These are phyloP conservation scores for Microchirus variegatus DNA, from an alignment of 2,797 vertebrate genomes.

Conservation along the genomic window DNA sequence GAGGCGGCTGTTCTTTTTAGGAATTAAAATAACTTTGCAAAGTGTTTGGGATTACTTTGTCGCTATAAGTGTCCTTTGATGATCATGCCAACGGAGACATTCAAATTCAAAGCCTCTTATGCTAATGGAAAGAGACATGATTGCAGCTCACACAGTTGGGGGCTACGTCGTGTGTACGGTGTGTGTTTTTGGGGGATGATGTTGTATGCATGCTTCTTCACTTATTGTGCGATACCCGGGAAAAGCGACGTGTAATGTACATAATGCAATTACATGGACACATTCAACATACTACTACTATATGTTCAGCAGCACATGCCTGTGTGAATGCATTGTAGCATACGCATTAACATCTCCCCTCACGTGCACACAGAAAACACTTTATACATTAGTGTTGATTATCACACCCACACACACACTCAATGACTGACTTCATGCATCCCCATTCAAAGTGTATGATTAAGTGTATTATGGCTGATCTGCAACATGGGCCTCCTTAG, in stretches of 20 bases:
- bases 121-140: conserved; percentile 39
- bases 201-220: conserved; percentile 29
- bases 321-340: conserved; percentile 25
- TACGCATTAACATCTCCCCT: conserved; percentile 32
- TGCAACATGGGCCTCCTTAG: conserved; percentile 65
- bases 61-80: conserved; percentile 40
- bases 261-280: conserved; percentile 68
- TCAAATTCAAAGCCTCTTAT: conserved; percentile 61
- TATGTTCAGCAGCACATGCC: conserved; percentile 31
- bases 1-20: conserved; percentile 1
- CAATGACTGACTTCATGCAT: conserved; percentile 54
- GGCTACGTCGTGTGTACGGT: conserved; percentile 38
- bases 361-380: conserved; percentile 38
- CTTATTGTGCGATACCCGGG: conserved; percentile 58
- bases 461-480: conserved; percentile 64
- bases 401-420: conserved; percentile 63
- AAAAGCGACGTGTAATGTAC: conserved; percentile 43
- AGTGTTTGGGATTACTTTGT: conserved; percentile 25
- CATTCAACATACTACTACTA: conserved; percentile 26
- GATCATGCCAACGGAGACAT: conserved; percentile 42
- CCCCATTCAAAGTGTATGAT: conserved; percentile 67
- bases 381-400: conserved; percentile 65
- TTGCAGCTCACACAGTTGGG: conserved; percentile 38
- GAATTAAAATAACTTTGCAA: conserved; percentile 42
- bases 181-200: conserved; percentile 36